Conservation (phyloP, 2,888 invertebrate genomes). For the Amiota communis region DNA sequence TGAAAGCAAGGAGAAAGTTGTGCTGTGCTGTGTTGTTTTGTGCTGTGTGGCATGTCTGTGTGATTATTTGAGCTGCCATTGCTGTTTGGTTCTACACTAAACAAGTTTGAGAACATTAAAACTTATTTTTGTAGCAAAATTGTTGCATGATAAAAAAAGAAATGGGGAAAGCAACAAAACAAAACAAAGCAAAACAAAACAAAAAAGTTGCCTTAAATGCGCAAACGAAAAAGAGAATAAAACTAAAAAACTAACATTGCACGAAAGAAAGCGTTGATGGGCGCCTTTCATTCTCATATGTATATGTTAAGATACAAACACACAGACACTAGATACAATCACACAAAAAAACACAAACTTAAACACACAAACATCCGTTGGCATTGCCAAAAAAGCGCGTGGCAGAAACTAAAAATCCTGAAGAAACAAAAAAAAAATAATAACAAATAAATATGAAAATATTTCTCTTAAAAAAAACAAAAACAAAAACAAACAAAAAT, state of each 20-base stretch:
- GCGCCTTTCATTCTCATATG: no score
- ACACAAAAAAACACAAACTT: not conserved
- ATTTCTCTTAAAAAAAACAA: conserved; percentile 12
- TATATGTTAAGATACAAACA: not conserved
- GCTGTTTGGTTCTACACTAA: conserved; percentile 7
- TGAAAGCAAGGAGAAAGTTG: no score
- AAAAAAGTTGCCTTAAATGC: conserved; percentile 8
- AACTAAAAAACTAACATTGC: not conserved
- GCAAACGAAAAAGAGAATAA: conserved; percentile 5
- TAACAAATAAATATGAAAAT: conserved; percentile 26
- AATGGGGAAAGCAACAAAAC: not conserved
- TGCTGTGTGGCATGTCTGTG: no score
- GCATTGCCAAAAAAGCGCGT: conserved; percentile 17
- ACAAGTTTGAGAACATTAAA: conserved; percentile 22
- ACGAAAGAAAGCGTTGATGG: conserved; percentile 6
- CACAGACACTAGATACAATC: not conserved
- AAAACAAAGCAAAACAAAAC: conserved; percentile 10
- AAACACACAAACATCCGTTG: not conserved
- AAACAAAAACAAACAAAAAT: conserved; percentile 11
- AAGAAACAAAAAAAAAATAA: conserved; percentile 10
- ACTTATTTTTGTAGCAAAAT: not conserved
- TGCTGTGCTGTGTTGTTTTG: not conserved
- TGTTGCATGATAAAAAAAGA: not conserved
- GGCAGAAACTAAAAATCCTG: not conserved
- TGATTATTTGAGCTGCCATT: no score